A percentile compares a stretch with the other conserved stretches of the same genome.
Evolutionary conservation across 2,888 invertebrate genomes (phyloP).

Genomic region (Thereva nobilitata): DNA sequence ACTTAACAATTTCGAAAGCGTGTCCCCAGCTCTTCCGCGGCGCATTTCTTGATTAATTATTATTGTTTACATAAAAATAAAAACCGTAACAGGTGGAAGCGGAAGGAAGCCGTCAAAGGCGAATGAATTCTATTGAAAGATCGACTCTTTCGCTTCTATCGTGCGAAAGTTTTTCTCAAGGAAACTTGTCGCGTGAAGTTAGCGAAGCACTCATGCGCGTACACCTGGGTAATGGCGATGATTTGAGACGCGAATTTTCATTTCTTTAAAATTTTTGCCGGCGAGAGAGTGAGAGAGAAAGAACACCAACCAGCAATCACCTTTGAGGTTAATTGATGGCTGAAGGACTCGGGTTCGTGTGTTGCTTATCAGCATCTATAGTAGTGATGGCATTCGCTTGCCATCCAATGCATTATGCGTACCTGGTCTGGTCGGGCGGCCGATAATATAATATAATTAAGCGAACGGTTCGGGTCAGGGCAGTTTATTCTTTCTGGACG

Average conservation of each 20-base stretch:
- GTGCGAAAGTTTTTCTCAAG: neutral
- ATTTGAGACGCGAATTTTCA: no score
- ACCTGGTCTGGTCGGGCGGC: no score
- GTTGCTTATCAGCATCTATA: neutral
- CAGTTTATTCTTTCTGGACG: neutral
- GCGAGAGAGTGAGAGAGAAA: no score
- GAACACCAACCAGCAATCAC: no score
- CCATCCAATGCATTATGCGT: neutral
- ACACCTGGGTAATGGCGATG: no score
- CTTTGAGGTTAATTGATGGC: constrained; percentile 1
- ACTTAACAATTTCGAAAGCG: no score
- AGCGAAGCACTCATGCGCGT: constrained; percentile 6
- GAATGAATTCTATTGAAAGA: constrained; percentile 3
- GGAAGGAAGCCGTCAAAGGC: constrained; percentile 1
- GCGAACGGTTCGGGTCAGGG: neutral
- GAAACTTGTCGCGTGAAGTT: constrained; percentile 8
- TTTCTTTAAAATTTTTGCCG: no score
- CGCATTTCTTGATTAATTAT: neutral
- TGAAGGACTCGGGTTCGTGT: constrained; percentile 1
- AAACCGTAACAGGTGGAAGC: neutral
- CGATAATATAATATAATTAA: neutral
- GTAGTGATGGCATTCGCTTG: neutral
- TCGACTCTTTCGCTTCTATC: neutral
- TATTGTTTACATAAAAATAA: neutral
- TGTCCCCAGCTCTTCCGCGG: no score